A percentile compares a stretch with the other conserved stretches of the same genome.
Evolutionary conservation across 2,888 invertebrate genomes (phyloP).

Genomic region (Chrysotoxum bicinctum): DNA sequence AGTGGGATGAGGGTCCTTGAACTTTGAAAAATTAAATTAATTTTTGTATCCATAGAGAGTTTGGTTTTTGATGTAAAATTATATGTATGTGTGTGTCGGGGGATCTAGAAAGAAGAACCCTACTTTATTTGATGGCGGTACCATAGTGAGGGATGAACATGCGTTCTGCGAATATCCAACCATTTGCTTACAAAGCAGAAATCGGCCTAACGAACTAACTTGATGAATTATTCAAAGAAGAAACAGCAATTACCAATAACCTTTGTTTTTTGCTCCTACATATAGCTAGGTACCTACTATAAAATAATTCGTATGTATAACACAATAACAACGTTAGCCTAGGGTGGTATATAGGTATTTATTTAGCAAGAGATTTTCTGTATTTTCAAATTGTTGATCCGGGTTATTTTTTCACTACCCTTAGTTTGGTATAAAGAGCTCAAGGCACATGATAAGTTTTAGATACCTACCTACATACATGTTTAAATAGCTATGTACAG

Average conservation of each 20-base stretch:
- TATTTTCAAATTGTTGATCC: too few relatives aligned
- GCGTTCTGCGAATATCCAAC: not conserved
- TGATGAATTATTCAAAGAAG: not conserved
- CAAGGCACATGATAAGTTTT: too few relatives aligned
- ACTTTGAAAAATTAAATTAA: not conserved
- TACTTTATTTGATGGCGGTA: not conserved
- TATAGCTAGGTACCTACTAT: not conserved
- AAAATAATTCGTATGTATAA: too few relatives aligned
- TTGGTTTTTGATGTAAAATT: not conserved
- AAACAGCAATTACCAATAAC: too few relatives aligned
- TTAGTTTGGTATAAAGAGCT: too few relatives aligned
- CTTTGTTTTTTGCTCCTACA: too few relatives aligned
- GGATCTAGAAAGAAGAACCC: not conserved
- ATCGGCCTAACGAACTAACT: not conserved
- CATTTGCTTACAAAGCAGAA: not conserved
- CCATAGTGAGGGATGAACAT: not conserved
- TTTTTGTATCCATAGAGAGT: not conserved
- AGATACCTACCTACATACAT: too few relatives aligned
- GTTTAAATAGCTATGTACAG: too few relatives aligned
- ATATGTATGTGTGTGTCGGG: not conserved
- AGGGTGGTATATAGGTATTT: too few relatives aligned
- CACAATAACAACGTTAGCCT: too few relatives aligned
- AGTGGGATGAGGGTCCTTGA: slow-evolving; percentile 35
- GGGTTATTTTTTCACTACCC: too few relatives aligned
- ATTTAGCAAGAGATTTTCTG: too few relatives aligned